phyloP scores from a whole-genome alignment of 1,140 invertebrate genomes.

The Apolygus lucorum region DNA sequence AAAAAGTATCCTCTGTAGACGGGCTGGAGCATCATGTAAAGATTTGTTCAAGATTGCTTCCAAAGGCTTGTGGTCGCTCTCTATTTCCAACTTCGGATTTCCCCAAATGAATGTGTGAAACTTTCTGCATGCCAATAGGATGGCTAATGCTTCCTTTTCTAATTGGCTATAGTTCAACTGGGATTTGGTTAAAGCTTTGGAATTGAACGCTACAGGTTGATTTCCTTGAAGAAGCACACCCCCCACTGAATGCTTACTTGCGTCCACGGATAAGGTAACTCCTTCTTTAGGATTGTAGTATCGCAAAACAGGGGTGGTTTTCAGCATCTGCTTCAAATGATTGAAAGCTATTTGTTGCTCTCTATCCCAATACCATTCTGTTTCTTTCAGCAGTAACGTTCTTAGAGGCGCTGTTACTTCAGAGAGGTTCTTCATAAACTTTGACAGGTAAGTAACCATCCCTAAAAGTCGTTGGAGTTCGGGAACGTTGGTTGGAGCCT shows the following conservation, averaged over 20 bases:
- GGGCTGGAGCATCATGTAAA: constrained; percentile 33
- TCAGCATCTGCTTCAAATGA: constrained; percentile 28
- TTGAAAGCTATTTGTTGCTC: constrained; percentile 6
- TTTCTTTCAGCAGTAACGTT: constrained; percentile 30
- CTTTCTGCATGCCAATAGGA: constrained; percentile 35
- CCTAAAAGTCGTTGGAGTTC: constrained; percentile 34
- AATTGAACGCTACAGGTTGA: constrained; percentile 2
- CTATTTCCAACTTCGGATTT: constrained; percentile 34
- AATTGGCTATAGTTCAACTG: constrained; percentile 32
- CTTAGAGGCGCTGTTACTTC: constrained; percentile 31
- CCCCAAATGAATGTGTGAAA: constrained; percentile 31
- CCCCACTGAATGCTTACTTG: constrained; percentile 34
- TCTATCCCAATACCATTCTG: too few relatives aligned
- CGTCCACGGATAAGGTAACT: too few relatives aligned
- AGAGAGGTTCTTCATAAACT: constrained; percentile 34
- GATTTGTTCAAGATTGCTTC: constrained; percentile 36
- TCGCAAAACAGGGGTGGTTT: constrained; percentile 23
- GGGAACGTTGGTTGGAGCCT: constrained; percentile 27
- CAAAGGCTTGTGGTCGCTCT: constrained; percentile 39
- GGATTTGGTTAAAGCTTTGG: constrained; percentile 35
- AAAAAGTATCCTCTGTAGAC: constrained; percentile 36
- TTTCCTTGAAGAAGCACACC: constrained; percentile 36
- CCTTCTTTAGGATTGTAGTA: constrained; percentile 32
- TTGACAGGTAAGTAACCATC: constrained; percentile 34
- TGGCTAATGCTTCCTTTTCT: too few relatives aligned